Evolutionary conservation across 2,113 vertebrate species (phyloP).

Genomic region (Sus scrofa): T2T-Sscrofa CM000819.6:31564501-31565000

Average conservation of each 20-base stretch:
- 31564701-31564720: neutral
- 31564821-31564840: neutral
- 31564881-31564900: neutral
- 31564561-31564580: neutral
- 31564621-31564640: neutral
- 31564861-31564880: neutral
- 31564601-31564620: neutral
- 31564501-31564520: neutral
- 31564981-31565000: too few relatives aligned
- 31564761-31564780: neutral
- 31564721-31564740: too few relatives aligned
- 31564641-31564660: neutral
- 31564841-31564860: neutral
- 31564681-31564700: neutral
- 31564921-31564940: neutral
- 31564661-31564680: neutral
- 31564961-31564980: too few relatives aligned
- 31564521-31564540: too few relatives aligned
- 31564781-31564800: neutral
- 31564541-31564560: neutral
- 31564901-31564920: neutral
- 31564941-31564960: too few relatives aligned
- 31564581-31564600: neutral
- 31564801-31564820: neutral
- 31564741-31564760: neutral